Evolutionary conservation across 2,113 vertebrate species (phyloP).

Genomic region (Naja naja): DNA sequence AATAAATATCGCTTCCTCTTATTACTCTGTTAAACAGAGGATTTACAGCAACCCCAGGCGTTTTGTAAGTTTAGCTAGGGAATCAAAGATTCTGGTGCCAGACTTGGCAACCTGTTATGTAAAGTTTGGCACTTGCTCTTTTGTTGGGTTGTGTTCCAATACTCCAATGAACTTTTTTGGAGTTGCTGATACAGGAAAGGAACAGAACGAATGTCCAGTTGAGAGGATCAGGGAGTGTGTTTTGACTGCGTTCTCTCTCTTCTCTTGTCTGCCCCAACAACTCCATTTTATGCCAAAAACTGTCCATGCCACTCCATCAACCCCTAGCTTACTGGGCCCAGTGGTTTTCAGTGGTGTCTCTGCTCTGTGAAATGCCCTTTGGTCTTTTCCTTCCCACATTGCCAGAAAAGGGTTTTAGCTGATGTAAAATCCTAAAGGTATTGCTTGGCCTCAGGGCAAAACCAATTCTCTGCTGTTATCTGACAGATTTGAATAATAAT

Average conservation of each 20-base stretch:
- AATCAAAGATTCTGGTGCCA: background rate
- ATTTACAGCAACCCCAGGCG: background rate
- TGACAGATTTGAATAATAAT: background rate
- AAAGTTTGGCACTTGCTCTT: background rate
- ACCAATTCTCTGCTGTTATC: background rate
- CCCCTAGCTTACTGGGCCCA: background rate
- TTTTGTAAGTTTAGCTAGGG: background rate
- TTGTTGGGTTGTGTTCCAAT: background rate
- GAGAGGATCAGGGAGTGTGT: background rate
- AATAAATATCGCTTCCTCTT: background rate
- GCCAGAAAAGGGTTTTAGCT: background rate
- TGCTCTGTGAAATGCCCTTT: background rate
- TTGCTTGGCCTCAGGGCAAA: background rate
- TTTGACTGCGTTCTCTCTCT: rapidly evolving
- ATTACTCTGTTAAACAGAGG: background rate
- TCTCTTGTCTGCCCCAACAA: background rate
- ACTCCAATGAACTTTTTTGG: background rate
- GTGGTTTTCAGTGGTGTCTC: background rate
- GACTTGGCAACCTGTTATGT: background rate
- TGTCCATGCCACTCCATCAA: background rate
- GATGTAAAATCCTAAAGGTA: background rate
- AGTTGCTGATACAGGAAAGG: background rate
- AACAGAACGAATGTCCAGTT: background rate
- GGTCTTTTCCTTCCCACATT: background rate
- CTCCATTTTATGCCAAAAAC: background rate